Conservation (phyloP, 2,888 invertebrate species). For the Calliphora vomitoria region DNA sequence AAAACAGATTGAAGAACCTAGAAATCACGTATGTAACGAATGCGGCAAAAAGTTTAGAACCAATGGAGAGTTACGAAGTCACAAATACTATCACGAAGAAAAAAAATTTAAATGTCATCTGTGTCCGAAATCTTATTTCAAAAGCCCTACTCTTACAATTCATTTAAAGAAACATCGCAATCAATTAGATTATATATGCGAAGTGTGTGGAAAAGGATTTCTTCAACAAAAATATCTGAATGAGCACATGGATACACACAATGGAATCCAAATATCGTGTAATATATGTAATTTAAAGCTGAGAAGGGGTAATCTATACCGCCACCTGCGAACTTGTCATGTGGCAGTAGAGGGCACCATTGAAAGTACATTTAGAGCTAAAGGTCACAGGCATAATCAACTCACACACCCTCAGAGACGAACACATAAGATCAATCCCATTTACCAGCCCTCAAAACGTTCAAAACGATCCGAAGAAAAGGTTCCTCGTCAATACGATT, state of each 20-base stretch:
- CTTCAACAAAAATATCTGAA: not conserved
- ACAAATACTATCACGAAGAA: slow-evolving; percentile 62
- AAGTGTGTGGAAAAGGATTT: slow-evolving; percentile 14
- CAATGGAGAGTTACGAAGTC: not conserved
- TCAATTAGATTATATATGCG: slow-evolving; percentile 1
- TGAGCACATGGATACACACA: not conserved
- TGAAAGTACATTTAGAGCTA: slow-evolving; percentile 13
- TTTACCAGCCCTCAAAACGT: not conserved
- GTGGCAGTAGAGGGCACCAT: slow-evolving; percentile 8
- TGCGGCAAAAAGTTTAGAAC: not conserved
- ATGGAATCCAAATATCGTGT: not conserved
- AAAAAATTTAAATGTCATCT: slow-evolving; percentile 9
- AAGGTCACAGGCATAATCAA: not conserved
- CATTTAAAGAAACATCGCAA: slow-evolving; percentile 4
- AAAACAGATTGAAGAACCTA: not conserved
- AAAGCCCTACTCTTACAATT: not conserved
- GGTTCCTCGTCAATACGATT: not conserved
- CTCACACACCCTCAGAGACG: not conserved
- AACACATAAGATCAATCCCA: not conserved
- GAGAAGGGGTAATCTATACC: not conserved
- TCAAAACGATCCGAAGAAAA: not conserved
- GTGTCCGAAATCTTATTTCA: not conserved
- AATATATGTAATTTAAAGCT: slow-evolving; percentile 18
- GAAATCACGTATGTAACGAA: not conserved
- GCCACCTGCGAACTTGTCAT: not conserved